Conservation (phyloP, 1,140 invertebrate genomes). For the Maniola jurtina region DNA sequence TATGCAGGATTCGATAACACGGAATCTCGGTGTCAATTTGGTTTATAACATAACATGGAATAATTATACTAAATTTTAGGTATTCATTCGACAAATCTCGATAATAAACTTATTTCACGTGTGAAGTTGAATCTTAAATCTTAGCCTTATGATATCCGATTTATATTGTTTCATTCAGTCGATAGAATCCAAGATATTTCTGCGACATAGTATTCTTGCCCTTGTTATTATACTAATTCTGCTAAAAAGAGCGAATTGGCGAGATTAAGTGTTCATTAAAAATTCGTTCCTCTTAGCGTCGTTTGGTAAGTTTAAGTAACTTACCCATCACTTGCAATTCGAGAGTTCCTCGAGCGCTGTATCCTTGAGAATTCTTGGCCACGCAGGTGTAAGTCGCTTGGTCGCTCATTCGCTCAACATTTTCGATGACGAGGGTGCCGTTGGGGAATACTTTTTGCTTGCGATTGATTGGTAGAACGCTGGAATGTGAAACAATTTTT, state of each 20-base stretch:
- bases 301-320: constrained; percentile 23
- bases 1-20: no score
- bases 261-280: neutral
- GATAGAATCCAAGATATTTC: no score
- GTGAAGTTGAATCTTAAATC: no score
- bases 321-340: constrained; percentile 97
- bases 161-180: no score
- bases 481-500: neutral
- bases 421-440: constrained; percentile 95
- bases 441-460: constrained; percentile 97
- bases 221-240: no score
- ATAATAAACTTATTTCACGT: no score
- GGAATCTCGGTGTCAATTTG: no score
- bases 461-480: constrained; percentile 93
- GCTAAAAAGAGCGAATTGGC: neutral
- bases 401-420: constrained; percentile 94
- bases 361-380: constrained; percentile 93
- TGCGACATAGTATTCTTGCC: no score
- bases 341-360: constrained; percentile 90
- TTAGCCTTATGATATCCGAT: no score
- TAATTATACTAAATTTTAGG: no score
- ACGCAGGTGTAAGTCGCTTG: constrained; percentile 97
- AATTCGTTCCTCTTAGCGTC: constrained; percentile 14
- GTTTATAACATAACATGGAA: no score
- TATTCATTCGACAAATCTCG: no score